phyloP scores from a whole-genome alignment of 2,113 vertebrate genomes.

The Alethe castanea region DNA sequence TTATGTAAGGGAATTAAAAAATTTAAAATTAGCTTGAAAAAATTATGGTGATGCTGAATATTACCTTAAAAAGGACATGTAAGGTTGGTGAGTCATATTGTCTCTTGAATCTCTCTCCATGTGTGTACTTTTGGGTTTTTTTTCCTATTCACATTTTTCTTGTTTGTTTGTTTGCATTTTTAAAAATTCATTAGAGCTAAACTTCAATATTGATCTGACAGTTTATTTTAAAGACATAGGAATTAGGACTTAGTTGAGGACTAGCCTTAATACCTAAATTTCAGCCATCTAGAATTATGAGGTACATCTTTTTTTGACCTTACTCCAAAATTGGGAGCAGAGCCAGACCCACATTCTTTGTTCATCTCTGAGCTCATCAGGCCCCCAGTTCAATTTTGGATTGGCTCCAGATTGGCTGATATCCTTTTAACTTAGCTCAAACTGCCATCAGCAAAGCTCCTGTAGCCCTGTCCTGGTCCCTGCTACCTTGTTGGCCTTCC shows the following conservation, averaged over 20 bases:
- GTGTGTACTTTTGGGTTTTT: neutral
- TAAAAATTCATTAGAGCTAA: neutral
- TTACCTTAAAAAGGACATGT: neutral
- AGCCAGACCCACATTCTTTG: neutral
- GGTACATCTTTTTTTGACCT: neutral
- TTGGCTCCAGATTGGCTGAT: neutral
- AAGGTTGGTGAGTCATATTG: accelerated
- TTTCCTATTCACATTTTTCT: neutral
- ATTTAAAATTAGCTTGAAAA: neutral
- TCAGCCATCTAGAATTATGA: neutral
- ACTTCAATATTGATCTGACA: neutral
- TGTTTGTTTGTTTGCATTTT: neutral
- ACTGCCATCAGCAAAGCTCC: neutral
- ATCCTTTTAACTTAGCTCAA: neutral
- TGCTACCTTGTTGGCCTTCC: neutral
- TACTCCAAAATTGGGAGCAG: neutral
- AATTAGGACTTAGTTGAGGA: neutral
- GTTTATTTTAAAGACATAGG: neutral
- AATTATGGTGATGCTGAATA: neutral
- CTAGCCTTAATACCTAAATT: neutral
- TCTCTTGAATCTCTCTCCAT: neutral
- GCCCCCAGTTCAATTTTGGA: neutral
- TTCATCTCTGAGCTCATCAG: neutral
- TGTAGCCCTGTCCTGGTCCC: neutral
- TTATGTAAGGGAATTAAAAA: neutral